phyloP scores from a whole-genome alignment of 2,113 vertebrate genomes.

The Echinops telfairi region DNA sequence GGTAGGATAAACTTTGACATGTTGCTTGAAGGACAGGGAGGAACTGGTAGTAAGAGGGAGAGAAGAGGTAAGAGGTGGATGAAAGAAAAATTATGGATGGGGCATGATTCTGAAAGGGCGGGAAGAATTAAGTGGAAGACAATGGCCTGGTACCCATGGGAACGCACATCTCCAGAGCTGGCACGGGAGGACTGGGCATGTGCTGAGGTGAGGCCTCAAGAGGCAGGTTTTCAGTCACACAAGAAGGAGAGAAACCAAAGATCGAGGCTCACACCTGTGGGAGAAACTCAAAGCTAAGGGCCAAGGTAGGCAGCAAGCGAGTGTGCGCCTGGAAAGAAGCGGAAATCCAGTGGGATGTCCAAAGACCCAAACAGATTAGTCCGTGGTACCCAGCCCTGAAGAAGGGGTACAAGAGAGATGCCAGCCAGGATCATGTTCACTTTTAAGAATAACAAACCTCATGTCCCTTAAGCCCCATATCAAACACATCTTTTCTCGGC shows the following conservation, averaged over 20 bases:
- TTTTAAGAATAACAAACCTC: background rate
- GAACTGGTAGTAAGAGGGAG: background rate
- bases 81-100: background rate
- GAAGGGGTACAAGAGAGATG: background rate
- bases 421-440: background rate
- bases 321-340: background rate
- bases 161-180: background rate
- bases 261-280: background rate
- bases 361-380: background rate
- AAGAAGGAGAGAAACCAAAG: slow-evolving; percentile 9
- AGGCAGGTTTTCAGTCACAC: background rate
- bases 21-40: background rate
- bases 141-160: background rate
- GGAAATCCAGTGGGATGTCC: background rate
- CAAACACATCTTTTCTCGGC: slow-evolving; percentile 30
- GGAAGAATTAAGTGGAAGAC: background rate
- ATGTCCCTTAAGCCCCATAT: background rate
- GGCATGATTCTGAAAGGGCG: background rate
- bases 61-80: background rate
- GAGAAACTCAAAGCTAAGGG: slow-evolving; percentile 3
- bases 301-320: background rate
- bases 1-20: background rate
- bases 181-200: background rate
- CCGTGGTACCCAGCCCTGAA: background rate
- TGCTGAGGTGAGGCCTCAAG: background rate